Evolutionary conservation across 2,888 invertebrate species (phyloP), one percentile per base, ranked within the genome.

Genomic region (Empis stercorea): DNA sequence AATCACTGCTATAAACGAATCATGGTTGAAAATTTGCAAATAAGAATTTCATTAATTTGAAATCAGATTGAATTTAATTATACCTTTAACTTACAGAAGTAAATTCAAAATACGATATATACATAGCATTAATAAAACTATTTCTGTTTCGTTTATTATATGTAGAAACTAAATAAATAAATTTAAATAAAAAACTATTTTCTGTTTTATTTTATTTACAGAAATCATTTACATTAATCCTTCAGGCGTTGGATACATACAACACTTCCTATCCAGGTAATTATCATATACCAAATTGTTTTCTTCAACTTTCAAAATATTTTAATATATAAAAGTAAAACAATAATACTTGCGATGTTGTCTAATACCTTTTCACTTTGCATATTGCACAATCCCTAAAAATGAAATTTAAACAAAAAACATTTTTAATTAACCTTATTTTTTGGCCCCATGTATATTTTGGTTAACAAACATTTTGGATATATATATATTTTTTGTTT

Each of bases 221-320:
- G 92, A 84, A 89, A 71, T 88, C 91, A 59, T 92, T 92, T 74
- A 92, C 92, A 59, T 76, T 93, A 63, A 89, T 92, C 61, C 79
- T 93, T 60, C 89, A 91, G 73, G 91, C 91, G 54, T 80, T 87
- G 76, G 91, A 93, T 73, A 81, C 85, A 70, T 79, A 75, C 71
- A 81, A 84, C 68, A 79, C 79, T 67, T 77, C 83, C 50, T 75
- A 77, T 61, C 76, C 82, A 62, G 80, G 84, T 84, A 70, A 80
- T 76, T 73, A 49, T 52, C 46, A 37, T 23, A 45, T 4, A 10
- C 4, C 34, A n/a, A 34, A 13, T 6, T 32, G 13, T 34, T n/a
- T 5, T n/a, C 13, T 34, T 34, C 7, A 34, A 5, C n/a, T 34
- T 34, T 34, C 34, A n/a, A 34, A n/a, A 13, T 34, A 13, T n/a